Percentiles rank a stretch among this genome's conserved stretches.
Conservation (phyloP, 2,113 vertebrate species). For the Aythya baeri region DNA sequence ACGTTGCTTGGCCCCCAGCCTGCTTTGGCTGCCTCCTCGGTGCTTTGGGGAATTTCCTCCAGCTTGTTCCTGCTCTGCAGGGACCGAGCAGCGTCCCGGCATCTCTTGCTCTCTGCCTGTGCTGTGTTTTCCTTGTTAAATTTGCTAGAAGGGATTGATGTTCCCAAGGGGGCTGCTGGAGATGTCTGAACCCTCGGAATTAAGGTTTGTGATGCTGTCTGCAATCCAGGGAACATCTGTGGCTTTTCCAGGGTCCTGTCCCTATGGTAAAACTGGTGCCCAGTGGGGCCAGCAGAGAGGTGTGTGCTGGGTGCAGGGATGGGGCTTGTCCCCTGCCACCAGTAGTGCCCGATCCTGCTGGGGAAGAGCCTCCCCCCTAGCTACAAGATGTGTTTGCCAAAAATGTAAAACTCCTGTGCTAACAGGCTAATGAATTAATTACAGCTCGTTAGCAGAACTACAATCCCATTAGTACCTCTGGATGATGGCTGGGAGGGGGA, state of each 20-base stretch:
- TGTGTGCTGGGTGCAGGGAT: fast-evolving
- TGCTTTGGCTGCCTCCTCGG: background rate
- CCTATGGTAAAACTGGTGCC: background rate
- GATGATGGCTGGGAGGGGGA: background rate
- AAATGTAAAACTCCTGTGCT: conserved; percentile 28
- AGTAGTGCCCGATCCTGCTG: background rate
- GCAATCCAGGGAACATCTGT: background rate
- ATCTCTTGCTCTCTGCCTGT: background rate
- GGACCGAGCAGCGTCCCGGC: fast-evolving
- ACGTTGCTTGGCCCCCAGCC: fast-evolving
- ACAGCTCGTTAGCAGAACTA: conserved; percentile 54
- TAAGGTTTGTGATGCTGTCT: background rate
- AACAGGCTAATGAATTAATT: conserved; percentile 63
- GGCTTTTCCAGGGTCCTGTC: background rate
- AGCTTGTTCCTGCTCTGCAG: background rate
- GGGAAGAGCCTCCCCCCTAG: conserved; percentile 31
- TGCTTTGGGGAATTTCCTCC: background rate
- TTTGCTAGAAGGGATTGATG: background rate
- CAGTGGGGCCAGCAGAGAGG: background rate
- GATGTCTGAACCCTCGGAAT: background rate
- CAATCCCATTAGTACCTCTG: conserved; percentile 34
- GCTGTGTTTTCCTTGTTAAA: background rate
- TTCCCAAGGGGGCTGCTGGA: background rate
- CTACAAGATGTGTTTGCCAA: background rate
- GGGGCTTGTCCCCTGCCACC: background rate